Evolutionary conservation across 2,797 vertebrate species (phyloP).

Genomic region (Enteromius paludinosus): DNA sequence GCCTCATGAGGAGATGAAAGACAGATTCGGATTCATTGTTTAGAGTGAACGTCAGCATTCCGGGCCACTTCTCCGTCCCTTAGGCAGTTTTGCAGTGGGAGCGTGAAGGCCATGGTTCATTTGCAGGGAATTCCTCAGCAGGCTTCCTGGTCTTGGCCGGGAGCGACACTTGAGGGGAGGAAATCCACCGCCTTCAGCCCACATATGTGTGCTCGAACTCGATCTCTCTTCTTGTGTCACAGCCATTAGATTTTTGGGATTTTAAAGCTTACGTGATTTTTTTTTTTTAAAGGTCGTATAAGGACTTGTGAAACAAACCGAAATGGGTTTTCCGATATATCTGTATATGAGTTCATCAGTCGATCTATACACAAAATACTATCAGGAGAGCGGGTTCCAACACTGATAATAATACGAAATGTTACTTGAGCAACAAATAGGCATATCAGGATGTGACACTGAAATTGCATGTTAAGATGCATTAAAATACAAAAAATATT

Average conservation of each 20-base stretch:
- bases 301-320: neutral
- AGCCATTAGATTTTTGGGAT: constrained; percentile 1
- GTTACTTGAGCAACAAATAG: neutral
- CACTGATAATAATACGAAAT: too few species aligned
- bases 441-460: neutral
- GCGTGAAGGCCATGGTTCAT: constrained; percentile 59
- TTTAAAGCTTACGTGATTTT: constrained; percentile 6
- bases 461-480: neutral
- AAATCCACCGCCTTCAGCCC: constrained; percentile 54
- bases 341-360: neutral
- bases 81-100: constrained; percentile 47
- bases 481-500: neutral
- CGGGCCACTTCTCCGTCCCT: constrained; percentile 55
- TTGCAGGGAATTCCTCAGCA: constrained; percentile 75
- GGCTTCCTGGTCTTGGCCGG: constrained; percentile 57
- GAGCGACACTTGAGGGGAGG: constrained; percentile 59
- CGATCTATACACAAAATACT: neutral
- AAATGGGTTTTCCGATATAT: neutral
- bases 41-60: constrained; percentile 65
- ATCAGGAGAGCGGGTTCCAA: neutral
- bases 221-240: neutral
- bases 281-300: neutral
- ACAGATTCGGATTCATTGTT: constrained; percentile 63
- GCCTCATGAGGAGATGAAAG: constrained; percentile 57
- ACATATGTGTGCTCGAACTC: constrained; percentile 30